Base-by-base conservation (phyloP, 2,113 vertebrate genomes). In the Plotosus lineatus region DNA sequence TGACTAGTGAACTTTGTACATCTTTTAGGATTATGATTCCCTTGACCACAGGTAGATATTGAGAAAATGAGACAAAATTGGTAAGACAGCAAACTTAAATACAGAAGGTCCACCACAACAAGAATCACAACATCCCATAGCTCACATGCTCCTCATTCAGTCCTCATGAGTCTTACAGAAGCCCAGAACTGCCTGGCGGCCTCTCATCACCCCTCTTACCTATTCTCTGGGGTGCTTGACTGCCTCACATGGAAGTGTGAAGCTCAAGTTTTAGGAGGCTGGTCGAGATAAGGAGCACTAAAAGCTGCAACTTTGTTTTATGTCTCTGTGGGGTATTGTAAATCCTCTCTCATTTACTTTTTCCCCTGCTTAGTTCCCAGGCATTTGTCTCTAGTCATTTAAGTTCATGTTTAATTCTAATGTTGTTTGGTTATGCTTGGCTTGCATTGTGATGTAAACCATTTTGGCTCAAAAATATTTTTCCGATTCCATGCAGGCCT, bases 191-290 rank as follows among this genome's bases (percentile, higher is more conserved):
- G 55, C 48, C 78, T 79, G 63, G 76, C 74, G 46, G 58, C 60
- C 42, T 36, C 51, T 69, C 60, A 42, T 55, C 51, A 60, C 26
- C 78, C 33, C 74, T 68, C 44, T 83, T 61, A 2, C 15, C 71
- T 31, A 48, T 78, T 53, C 85, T 26, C 5, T 40, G 3, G 71
- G 84, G 81, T 79, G 63, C 78, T 77, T 12, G 8, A 2, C 78
- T 65, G 1, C 15, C 33, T 51, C 53, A 66, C 31, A 69, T 17
- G 40, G 75, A 83, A 75, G 85, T 83, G 85, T 87, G 86, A 87
- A 87, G 77, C 81, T 78, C 83, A 83, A 83, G 83, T 80, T 77
- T 81, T 85, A 83, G 77, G 81, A 81, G 74, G 76, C 66, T 40
- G 38, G 74, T 60, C 19, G 42, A 85, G 86, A 87, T 87, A 83